Evolutionary conservation across 1,140 invertebrate species (phyloP), one percentile per base, ranked within the genome.

Genomic region (Aradophagus sp.): DNA sequence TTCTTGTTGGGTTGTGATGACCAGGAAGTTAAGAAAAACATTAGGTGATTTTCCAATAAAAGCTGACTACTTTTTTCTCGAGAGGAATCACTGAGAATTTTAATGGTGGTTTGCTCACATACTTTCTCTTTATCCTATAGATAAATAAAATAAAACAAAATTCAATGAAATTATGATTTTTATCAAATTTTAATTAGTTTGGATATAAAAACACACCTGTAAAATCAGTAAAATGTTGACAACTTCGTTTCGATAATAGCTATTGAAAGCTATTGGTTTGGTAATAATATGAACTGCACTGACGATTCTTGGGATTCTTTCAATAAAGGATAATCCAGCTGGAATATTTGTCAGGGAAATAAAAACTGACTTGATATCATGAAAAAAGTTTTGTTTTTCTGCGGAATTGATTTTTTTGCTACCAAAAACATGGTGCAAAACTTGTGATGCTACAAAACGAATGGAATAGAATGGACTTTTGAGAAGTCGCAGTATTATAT

Each of bases 51-150:
- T 34, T 63, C 62, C 1, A 70, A 15, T 2, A 70, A 15, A 17
- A 56, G 23, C 1, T 38, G 31, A 16, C 52, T 7, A 7, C 14
- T 58, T 39, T 70, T 63, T 20, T 63, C 58, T 15, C 23, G 23
- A 4, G 52, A 38, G 0, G 20, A 15, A 10, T 41, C 26, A 11
- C 50, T 20, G 5, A 70, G 52, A 5, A 63, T 42, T 45, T 58
- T 63, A 0, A 58, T 13, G 10, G 63, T 44, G 10, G 38, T 59
- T 39, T 26, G 23, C 52, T 59, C 63, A 10, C 53, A 59, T 2
- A 70, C 19, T 12, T 70, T 70, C 10, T 70, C 58, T 20, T 70
- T 17, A 0, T 52, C 44, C 67, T 70, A 14, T 10, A 48, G 50
- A 47, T 20, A 12, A 42, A 32, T 16, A 13, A 13, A 45, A 59